phyloP scores from a whole-genome alignment of 1,140 invertebrate genomes.

The Pogonomyrmex californicus region DNA sequence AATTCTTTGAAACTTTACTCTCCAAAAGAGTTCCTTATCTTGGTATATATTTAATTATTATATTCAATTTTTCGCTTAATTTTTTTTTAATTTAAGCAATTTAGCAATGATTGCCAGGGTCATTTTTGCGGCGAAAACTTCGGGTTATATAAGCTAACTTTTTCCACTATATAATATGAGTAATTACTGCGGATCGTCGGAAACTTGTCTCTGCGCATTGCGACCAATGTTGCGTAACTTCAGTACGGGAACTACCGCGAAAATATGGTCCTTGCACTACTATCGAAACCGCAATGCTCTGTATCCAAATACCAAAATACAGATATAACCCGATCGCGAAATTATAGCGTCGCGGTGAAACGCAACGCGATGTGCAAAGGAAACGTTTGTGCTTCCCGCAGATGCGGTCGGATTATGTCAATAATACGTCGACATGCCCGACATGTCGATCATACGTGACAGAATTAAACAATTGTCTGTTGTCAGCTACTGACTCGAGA shows the following conservation, averaged over 20 bases:
- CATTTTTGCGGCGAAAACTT: background rate
- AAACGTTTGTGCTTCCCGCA: constrained; percentile 32
- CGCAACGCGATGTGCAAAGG: constrained; percentile 35
- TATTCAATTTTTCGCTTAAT: background rate
- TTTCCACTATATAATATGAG: background rate
- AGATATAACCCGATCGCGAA: constrained; percentile 26
- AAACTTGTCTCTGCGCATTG: background rate
- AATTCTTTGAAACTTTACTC: background rate
- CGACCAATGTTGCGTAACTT: background rate
- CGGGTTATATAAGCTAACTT: background rate
- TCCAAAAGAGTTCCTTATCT: background rate
- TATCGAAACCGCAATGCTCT: constrained; percentile 20
- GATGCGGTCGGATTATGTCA: constrained; percentile 39
- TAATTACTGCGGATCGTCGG: background rate
- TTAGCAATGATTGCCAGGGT: background rate
- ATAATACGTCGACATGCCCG: constrained; percentile 29
- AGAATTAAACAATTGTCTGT: constrained; percentile 34
- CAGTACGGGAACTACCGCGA: background rate
- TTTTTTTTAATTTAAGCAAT: background rate
- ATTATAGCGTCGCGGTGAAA: constrained; percentile 55
- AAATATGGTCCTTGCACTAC: background rate
- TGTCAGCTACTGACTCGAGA: background rate
- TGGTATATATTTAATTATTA: background rate
- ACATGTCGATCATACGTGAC: constrained; percentile 23
- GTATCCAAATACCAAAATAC: constrained; percentile 7